Conservation (phyloP, 2,797 vertebrate genomes). For the Dallia pectoralis region DNA sequence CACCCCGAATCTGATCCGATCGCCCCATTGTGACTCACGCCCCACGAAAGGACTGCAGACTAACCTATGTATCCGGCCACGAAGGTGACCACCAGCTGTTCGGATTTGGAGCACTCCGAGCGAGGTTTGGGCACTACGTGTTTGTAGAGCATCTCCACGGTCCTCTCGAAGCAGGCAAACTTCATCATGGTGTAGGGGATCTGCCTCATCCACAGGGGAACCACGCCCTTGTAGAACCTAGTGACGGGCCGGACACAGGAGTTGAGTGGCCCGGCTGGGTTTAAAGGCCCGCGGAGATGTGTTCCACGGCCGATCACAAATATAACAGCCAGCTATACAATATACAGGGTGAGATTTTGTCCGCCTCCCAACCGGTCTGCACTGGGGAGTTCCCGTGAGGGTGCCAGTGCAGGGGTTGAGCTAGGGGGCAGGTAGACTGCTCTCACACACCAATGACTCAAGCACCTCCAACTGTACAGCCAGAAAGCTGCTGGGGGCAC, state of each 20-base stretch:
- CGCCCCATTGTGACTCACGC: neutral
- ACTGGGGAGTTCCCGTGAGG: constrained; percentile 68
- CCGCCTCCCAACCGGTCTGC: constrained; percentile 75
- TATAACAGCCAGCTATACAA: too few species aligned
- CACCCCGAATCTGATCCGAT: too few species aligned
- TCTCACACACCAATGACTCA: constrained; percentile 94
- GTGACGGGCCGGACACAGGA: neutral
- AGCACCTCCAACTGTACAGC: constrained; percentile 87
- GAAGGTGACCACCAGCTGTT: constrained; percentile 96
- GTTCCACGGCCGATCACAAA: too few species aligned
- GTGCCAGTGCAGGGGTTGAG: constrained; percentile 72
- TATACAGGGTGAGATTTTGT: constrained; percentile 55
- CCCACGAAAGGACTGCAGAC: constrained; percentile 34
- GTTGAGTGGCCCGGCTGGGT: neutral
- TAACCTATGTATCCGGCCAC: constrained; percentile 96
- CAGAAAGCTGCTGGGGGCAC: constrained; percentile 78
- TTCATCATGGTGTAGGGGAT: constrained; percentile 99
- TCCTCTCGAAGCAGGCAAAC: constrained; percentile 97
- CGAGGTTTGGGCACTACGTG: constrained; percentile 93
- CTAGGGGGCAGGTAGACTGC: constrained; percentile 80
- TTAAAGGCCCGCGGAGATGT: too few species aligned
- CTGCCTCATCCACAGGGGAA: constrained; percentile 98
- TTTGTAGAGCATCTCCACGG: constrained; percentile 94
- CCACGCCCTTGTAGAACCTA: constrained; percentile 97
- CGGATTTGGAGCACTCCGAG: constrained; percentile 86